phyloP scores from a whole-genome alignment of 2,797 vertebrate species.

The Enoplosus armatus region DNA sequence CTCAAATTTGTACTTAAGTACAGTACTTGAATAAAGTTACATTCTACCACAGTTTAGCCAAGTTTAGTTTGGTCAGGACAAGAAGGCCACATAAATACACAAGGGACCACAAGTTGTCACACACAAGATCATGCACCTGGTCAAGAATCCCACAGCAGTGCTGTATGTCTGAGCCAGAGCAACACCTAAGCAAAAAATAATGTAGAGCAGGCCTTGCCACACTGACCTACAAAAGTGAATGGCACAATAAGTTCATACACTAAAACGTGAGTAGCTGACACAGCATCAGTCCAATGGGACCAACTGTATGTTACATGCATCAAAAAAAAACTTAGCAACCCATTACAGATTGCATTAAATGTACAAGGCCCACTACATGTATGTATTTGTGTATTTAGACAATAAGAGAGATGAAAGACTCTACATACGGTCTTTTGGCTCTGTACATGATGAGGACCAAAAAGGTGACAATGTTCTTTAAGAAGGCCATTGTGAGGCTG shows the following conservation, averaged over 20 bases:
- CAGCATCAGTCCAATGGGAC: constrained; percentile 1
- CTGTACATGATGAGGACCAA: too few species aligned
- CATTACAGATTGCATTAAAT: not conserved
- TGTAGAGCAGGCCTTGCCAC: not conserved
- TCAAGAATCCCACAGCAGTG: not conserved
- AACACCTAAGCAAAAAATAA: not conserved
- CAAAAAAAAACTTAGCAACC: not conserved
- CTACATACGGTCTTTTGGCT: too few species aligned
- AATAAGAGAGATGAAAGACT: not conserved
- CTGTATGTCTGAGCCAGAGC: not conserved
- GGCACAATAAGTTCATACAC: not conserved
- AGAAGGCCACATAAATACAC: constrained; percentile 2
- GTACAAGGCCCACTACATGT: not conserved
- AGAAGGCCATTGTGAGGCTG: too few species aligned
- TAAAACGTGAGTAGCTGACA: constrained; percentile 12
- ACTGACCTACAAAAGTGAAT: not conserved
- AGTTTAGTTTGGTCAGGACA: not conserved
- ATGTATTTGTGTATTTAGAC: not conserved
- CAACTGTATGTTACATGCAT: not conserved
- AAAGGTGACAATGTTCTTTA: not conserved
- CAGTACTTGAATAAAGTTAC: not conserved
- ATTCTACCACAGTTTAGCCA: not conserved
- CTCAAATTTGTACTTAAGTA: too few species aligned
- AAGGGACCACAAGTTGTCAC: not conserved
- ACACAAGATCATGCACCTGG: not conserved